A percentile compares a stretch with the other conserved stretches of the same genome.
phyloP scores from a whole-genome alignment of 1,140 invertebrate genomes.

The Caerostris darwini region DNA sequence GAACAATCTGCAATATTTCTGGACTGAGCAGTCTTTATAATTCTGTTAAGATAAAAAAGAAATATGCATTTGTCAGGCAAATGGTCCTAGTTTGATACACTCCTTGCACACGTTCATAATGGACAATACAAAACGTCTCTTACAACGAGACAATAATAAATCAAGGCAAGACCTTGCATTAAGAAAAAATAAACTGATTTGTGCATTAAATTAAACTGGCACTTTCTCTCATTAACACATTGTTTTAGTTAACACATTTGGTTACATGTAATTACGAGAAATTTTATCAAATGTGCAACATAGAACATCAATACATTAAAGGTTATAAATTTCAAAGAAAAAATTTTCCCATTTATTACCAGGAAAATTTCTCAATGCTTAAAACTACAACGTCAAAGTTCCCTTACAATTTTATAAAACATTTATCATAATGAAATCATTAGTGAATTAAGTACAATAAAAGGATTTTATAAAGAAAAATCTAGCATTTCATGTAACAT shows the following conservation, averaged over 20 bases:
- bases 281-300: not conserved
- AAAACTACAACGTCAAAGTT: not conserved
- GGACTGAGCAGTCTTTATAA: conserved; percentile 51
- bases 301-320: not conserved
- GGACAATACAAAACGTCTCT: conserved; percentile 77
- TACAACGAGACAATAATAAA: conserved; percentile 77
- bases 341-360: not conserved
- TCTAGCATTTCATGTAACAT: no score
- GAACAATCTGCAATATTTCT: conserved; percentile 65
- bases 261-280: not conserved
- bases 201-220: conserved; percentile 63
- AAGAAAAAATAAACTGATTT: conserved; percentile 77
- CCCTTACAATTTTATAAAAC: no score
- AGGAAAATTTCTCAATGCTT: not conserved
- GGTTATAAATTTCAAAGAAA: not conserved
- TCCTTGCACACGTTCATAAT: conserved; percentile 57
- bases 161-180: conserved; percentile 73
- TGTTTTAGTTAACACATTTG: conserved; percentile 6
- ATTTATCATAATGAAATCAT: no score
- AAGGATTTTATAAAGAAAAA: no score
- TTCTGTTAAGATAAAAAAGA: conserved; percentile 47
- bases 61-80: conserved; percentile 59
- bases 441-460: no score
- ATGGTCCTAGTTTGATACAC: conserved; percentile 62
- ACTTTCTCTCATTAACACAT: conserved; percentile 38